These are phyloP conservation scores for Myzus persicae DNA, from an alignment of 1,140 invertebrate genomes.

Conservation along the genomic window DNA sequence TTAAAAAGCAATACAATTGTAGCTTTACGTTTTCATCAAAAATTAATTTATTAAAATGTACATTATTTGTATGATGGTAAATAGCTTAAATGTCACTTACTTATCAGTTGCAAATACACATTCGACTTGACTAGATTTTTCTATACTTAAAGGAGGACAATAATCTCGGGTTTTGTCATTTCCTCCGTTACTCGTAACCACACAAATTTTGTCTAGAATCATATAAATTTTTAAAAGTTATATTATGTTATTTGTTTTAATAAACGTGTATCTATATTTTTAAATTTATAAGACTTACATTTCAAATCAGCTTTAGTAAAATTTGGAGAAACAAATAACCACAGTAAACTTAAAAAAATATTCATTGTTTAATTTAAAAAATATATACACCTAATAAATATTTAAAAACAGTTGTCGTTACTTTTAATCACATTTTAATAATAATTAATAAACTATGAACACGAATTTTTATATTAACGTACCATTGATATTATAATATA, in stretches of 20 bases:
- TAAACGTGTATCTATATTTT: background rate
- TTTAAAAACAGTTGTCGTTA: background rate
- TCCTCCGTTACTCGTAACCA: background rate
- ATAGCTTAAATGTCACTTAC: conserved; percentile 7
- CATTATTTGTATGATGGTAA: background rate
- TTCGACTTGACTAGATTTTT: conserved; percentile 48
- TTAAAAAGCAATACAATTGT: background rate
- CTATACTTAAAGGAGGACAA: background rate
- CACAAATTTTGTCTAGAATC: conserved; percentile 37
- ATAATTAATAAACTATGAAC: background rate
- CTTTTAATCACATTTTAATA: conserved; percentile 30
- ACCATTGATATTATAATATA: background rate
- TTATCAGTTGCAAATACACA: conserved; percentile 50
- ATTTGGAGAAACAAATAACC: background rate
- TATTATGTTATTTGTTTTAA: background rate
- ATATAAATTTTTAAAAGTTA: background rate
- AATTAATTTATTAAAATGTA: background rate
- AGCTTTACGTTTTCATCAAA: background rate
- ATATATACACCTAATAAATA: background rate
- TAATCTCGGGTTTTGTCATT: conserved; percentile 26
- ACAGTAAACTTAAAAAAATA: background rate
- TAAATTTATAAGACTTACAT: conserved; percentile 16
- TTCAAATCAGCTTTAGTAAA: background rate
- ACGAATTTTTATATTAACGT: background rate
- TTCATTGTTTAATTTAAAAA: conserved; percentile 10